Conservation (phyloP, 2,113 vertebrate species). For the Ptilonorhynchus violaceus region DNA sequence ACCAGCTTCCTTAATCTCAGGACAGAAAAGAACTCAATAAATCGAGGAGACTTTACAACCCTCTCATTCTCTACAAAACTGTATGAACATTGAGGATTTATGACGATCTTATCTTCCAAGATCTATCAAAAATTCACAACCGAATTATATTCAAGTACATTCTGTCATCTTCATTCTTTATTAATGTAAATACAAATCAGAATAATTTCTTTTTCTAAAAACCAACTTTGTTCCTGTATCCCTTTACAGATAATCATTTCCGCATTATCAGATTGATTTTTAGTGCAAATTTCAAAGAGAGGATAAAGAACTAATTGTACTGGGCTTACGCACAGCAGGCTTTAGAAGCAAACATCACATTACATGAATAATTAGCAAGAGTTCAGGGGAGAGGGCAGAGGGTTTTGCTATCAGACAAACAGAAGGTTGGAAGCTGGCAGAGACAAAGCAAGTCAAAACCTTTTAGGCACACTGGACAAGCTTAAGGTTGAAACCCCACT, state of each 20-base stretch:
- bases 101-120: background rate
- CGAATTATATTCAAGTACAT: background rate
- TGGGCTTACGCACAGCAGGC: background rate
- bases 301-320: background rate
- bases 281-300: background rate
- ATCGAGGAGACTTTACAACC: background rate
- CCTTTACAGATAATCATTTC: background rate
- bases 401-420: background rate
- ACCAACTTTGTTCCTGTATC: background rate
- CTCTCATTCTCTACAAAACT: background rate
- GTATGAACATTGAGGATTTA: background rate
- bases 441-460: background rate
- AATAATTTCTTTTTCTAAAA: background rate
- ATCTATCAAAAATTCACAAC: background rate
- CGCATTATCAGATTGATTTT: background rate
- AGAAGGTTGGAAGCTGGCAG: background rate
- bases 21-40: background rate
- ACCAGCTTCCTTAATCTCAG: background rate
- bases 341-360: background rate
- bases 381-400: background rate
- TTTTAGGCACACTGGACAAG: background rate
- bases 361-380: background rate
- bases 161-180: background rate
- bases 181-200: background rate
- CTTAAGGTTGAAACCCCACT: background rate